phyloP scores from a whole-genome alignment of 2,888 invertebrate genomes.

The Papilio elwesi region DNA sequence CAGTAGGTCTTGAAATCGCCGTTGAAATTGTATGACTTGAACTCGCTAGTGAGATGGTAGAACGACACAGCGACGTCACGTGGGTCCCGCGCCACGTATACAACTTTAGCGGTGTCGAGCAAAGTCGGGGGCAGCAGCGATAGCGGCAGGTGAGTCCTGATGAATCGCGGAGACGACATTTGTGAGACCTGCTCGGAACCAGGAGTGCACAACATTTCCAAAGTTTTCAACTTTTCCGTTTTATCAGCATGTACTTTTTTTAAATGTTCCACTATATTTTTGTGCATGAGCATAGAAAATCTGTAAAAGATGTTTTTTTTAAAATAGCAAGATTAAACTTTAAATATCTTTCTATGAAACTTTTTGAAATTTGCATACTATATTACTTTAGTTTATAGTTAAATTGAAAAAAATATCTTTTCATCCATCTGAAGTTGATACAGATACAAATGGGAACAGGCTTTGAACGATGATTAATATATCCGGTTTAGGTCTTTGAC shows the following conservation, averaged over 20 bases:
- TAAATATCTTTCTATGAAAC: no score
- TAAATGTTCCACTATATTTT: neutral
- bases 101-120: slow-evolving; percentile 75
- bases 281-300: slow-evolving; percentile 26
- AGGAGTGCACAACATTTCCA: slow-evolving; percentile 5
- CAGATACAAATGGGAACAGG: no score
- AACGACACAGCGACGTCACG: slow-evolving; percentile 91
- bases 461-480: no score
- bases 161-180: slow-evolving; percentile 53
- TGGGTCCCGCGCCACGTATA: slow-evolving; percentile 91
- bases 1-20: no score
- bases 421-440: no score
- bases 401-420: no score
- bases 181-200: slow-evolving; percentile 22
- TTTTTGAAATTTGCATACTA: no score
- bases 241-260: slow-evolving; percentile 14
- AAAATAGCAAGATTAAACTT: no score
- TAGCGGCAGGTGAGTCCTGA: slow-evolving; percentile 87
- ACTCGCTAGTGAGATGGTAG: slow-evolving; percentile 63
- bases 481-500: no score
- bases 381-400: no score
- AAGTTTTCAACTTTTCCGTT: neutral
- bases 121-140: slow-evolving; percentile 86
- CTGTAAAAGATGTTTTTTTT: slow-evolving; percentile 6
- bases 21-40: no score